Percentiles rank a stretch among this genome's conserved stretches.
These are phyloP conservation scores for Rynchops niger DNA, from an alignment of 2,113 vertebrate genomes.

Conservation along the genomic window DNA sequence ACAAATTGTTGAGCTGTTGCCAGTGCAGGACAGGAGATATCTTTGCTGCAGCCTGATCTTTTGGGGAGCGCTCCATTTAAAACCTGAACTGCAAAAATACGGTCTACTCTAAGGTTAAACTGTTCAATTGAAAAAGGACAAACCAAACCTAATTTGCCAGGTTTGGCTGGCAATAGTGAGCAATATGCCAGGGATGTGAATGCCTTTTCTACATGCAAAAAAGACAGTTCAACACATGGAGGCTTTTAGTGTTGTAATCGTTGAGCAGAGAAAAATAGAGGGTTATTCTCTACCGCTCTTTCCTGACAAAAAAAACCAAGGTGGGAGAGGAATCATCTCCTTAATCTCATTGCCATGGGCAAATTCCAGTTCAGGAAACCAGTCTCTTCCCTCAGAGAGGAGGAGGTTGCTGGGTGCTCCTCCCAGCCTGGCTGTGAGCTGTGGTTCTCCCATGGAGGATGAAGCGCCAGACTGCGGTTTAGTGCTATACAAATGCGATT, in stretches of 20 bases:
- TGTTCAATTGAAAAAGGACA: not conserved
- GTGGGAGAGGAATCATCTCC: not conserved
- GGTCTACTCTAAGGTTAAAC: not conserved
- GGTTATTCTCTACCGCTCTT: not conserved
- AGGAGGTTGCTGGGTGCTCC: rapidly evolving
- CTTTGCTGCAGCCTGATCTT: not conserved
- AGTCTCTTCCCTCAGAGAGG: not conserved
- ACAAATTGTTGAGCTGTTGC: not conserved
- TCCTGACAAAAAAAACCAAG: not conserved
- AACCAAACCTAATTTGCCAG: not conserved
- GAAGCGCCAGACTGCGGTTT: not conserved
- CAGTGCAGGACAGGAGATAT: not conserved
- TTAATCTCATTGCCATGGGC: not conserved
- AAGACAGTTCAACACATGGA: not conserved
- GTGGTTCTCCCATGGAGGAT: rapidly evolving
- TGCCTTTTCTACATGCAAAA: not conserved
- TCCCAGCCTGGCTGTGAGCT: not conserved
- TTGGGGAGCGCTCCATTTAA: not conserved
- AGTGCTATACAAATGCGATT: not conserved
- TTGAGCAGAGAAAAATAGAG: not conserved
- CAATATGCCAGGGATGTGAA: not conserved
- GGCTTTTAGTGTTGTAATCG: not conserved
- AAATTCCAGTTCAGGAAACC: not conserved
- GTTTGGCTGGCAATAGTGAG: not conserved
- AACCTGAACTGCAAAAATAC: not conserved